A percentile compares a stretch with the other conserved stretches of the same genome.
Conservation (phyloP, 2,797 vertebrate species). For the Sus cebifrons region DNA sequence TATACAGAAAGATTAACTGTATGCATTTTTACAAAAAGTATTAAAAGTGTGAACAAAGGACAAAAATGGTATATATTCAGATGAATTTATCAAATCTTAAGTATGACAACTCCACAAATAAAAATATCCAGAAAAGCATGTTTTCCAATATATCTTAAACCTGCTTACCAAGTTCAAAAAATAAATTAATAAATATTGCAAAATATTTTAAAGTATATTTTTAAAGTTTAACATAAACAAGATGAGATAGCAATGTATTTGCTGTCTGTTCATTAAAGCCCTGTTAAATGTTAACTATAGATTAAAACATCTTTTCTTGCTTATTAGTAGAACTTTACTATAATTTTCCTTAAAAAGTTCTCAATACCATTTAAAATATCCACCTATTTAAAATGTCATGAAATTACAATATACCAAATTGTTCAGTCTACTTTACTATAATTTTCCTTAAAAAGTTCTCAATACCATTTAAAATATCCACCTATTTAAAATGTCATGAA, state of each 20-base stretch:
- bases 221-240: not conserved
- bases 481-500: not conserved
- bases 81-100: not conserved
- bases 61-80: not conserved
- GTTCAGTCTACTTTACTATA: not conserved
- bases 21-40: not conserved
- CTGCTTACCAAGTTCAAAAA: slow-evolving; percentile 7
- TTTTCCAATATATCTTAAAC: slow-evolving; percentile 1
- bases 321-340: not conserved
- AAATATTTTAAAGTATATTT: not conserved
- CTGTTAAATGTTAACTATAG: not conserved
- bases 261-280: not conserved
- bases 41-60: not conserved
- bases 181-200: slow-evolving; percentile 3
- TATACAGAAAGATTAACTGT: not conserved
- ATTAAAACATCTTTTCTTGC: not conserved
- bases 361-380: not conserved
- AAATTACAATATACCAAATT: not conserved
- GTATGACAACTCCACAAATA: not conserved
- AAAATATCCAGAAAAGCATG: not conserved
- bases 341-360: not conserved
- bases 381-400: not conserved
- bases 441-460: not conserved
- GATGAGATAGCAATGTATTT: not conserved
- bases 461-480: not conserved